Conservation (phyloP, 2,888 invertebrate species). For the Fragum sueziense region DNA sequence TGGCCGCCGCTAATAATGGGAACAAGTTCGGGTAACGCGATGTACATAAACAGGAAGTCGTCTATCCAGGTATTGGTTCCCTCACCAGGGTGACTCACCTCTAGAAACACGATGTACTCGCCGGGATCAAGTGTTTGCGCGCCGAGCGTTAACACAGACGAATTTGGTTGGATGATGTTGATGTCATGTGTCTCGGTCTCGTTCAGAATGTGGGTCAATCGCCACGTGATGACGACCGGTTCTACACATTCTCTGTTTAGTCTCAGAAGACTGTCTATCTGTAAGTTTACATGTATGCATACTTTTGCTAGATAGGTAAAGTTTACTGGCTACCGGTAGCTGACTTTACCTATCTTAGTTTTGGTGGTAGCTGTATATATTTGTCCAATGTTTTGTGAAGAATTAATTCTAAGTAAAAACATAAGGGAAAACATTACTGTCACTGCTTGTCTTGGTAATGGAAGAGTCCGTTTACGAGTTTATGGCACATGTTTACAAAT, state of each 20-base stretch:
- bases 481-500: too few species aligned
- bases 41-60: conserved; percentile 27
- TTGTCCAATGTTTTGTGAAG: too few species aligned
- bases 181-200: neutral
- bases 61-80: conserved; percentile 15
- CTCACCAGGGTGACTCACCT: conserved; percentile 25
- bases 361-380: too few species aligned
- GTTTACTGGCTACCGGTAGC: too few species aligned
- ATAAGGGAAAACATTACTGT: too few species aligned
- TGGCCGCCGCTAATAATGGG: conserved; percentile 44
- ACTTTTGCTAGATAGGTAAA: too few species aligned
- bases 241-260: neutral
- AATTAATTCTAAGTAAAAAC: too few species aligned
- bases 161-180: conserved; percentile 27
- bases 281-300: too few species aligned
- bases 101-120: conserved; percentile 36
- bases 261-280: conserved; percentile 10
- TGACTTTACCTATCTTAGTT: too few species aligned
- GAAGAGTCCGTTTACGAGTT: too few species aligned
- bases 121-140: conserved; percentile 34
- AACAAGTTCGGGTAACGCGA: conserved; percentile 45
- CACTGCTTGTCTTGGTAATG: too few species aligned
- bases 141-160: conserved; percentile 34
- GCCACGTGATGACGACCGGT: conserved; percentile 3
- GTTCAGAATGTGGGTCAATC: neutral